These are phyloP conservation scores for Sebastolobus alascanus DNA, from an alignment of 2,797 vertebrate species.

Conservation along the genomic window DNA sequence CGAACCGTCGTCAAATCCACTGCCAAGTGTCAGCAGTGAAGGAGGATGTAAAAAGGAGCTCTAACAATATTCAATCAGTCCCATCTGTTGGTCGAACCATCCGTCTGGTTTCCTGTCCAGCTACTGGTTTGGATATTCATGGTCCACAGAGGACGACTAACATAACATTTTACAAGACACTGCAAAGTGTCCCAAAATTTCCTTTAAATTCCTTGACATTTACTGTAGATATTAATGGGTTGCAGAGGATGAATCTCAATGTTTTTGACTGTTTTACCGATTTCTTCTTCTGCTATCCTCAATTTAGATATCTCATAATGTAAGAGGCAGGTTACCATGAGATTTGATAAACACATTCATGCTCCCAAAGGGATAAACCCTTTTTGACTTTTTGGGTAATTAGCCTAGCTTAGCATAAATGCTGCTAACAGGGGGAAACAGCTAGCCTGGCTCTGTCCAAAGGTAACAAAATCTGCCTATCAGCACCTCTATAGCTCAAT, in stretches of 20 bases:
- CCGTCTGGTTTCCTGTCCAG: background rate
- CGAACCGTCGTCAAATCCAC: background rate
- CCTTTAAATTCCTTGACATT: background rate
- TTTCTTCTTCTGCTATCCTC: background rate
- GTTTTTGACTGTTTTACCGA: background rate
- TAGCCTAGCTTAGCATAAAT: background rate
- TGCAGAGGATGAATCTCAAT: background rate
- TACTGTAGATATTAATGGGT: background rate
- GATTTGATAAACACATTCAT: constrained; percentile 18
- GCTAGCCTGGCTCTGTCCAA: background rate
- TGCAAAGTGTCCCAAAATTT: background rate
- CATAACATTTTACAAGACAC: background rate
- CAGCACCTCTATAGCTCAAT: background rate
- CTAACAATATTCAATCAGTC: background rate
- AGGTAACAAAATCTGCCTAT: background rate
- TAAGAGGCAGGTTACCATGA: background rate
- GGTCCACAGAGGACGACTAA: background rate
- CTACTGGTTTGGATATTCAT: background rate
- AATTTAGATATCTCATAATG: background rate
- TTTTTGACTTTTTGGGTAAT: background rate
- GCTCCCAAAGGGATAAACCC: constrained; percentile 3
- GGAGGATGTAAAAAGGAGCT: background rate
- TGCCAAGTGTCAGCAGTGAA: constrained; percentile 3
- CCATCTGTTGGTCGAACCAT: background rate
- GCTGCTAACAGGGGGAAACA: background rate